A percentile compares a stretch with the other conserved stretches of the same genome.
Conservation (phyloP, 2,113 vertebrate genomes). For the Apus apus region DNA sequence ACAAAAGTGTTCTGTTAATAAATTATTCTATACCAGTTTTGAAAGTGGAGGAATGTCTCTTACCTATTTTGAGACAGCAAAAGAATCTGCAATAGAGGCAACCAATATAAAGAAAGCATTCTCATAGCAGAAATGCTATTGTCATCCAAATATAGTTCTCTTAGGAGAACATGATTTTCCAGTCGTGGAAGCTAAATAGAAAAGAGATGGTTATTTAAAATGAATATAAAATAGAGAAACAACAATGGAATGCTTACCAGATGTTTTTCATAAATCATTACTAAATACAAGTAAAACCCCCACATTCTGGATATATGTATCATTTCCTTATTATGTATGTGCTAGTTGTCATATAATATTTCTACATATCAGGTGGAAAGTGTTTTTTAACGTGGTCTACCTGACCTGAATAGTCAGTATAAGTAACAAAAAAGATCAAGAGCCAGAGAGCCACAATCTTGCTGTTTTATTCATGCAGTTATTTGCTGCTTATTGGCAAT, state of each 20-base stretch:
- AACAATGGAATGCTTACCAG: constrained; percentile 10
- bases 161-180: constrained; percentile 90
- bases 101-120: constrained; percentile 82
- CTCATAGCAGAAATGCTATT: constrained; percentile 85
- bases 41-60: neutral
- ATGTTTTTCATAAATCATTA: constrained; percentile 18
- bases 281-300: neutral
- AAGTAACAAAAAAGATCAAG: neutral
- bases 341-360: neutral
- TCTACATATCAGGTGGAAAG: neutral
- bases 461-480: neutral
- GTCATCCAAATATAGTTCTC: constrained; percentile 88
- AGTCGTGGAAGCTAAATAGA: constrained; percentile 81
- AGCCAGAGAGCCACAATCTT: neutral
- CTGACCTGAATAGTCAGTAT: neutral
- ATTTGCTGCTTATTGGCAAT: neutral
- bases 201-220: constrained; percentile 3
- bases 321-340: neutral
- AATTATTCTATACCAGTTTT: neutral
- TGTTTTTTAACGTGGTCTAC: neutral
- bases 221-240: constrained; percentile 13
- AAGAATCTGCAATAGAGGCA: constrained; percentile 86
- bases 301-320: neutral
- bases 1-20: neutral
- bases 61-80: constrained; percentile 88